These are phyloP conservation scores for Myotis vivesi DNA, from an alignment of 2,797 vertebrate species.

Conservation along the genomic window DNA sequence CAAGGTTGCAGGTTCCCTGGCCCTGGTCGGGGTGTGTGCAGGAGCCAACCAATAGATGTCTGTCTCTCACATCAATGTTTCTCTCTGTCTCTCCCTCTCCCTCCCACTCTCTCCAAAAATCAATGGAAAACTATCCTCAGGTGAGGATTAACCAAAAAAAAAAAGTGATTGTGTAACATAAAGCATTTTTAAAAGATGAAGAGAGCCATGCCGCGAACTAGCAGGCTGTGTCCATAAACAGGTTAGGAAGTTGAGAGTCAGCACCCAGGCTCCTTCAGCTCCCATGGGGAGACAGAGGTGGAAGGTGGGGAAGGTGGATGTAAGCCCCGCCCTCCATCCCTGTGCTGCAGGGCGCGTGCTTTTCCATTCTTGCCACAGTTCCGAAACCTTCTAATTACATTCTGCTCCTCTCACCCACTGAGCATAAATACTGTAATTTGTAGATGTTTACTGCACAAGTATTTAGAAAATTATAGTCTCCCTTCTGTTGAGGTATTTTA, in stretches of 20 bases:
- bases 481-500: background rate
- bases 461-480: background rate
- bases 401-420: background rate
- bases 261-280: fast-evolving
- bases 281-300: background rate
- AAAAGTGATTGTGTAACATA: too few relatives aligned
- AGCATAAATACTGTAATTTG: background rate
- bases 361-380: background rate
- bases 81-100: too few relatives aligned
- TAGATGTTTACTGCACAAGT: background rate
- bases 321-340: background rate
- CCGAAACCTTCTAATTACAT: background rate
- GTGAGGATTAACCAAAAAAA: too few relatives aligned
- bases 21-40: too few relatives aligned
- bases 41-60: too few relatives aligned
- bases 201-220: background rate
- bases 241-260: background rate
- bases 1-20: too few relatives aligned
- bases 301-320: background rate
- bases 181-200: background rate
- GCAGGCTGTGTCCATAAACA: background rate
- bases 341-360: background rate
- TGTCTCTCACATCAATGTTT: too few relatives aligned
- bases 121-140: too few relatives aligned
- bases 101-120: too few relatives aligned